phyloP scores from a whole-genome alignment of 2,888 invertebrate species.

The Leucophenga montana region DNA sequence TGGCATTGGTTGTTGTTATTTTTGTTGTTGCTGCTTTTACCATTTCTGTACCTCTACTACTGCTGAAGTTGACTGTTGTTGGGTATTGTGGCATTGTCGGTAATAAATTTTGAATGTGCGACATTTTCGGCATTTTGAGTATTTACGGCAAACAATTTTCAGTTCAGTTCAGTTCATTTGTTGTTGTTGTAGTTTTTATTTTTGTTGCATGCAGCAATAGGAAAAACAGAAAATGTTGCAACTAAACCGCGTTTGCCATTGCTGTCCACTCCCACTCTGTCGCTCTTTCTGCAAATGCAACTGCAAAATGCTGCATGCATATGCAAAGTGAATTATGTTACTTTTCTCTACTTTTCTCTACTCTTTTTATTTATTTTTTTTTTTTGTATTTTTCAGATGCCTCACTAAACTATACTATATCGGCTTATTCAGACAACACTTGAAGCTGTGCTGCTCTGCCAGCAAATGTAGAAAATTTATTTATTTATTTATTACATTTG shows the following conservation, averaged over 20 bases:
- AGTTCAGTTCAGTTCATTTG: constrained; percentile 38
- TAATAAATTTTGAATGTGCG: constrained; percentile 61
- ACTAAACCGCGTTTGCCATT: neutral
- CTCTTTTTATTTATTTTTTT: neutral
- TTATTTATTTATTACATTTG: constrained; percentile 22
- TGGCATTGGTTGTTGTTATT: constrained; percentile 45
- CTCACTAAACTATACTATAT: too few relatives aligned
- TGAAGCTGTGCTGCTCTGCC: too few relatives aligned
- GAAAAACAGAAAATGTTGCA: constrained; percentile 19
- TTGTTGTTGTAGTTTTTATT: constrained; percentile 43
- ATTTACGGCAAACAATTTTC: constrained; percentile 38
- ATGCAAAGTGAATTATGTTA: constrained; percentile 48
- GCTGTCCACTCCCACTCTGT: constrained; percentile 26
- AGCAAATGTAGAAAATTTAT: constrained; percentile 24
- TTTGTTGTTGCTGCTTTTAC: constrained; percentile 6
- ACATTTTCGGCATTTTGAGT: constrained; percentile 63
- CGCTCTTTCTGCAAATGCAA: neutral
- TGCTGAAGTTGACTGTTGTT: neutral
- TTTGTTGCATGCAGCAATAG: constrained; percentile 2
- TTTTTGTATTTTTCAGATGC: constrained; percentile 36
- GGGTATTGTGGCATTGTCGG: constrained; percentile 53
- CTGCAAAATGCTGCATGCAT: constrained; percentile 16
- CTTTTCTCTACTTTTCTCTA: constrained; percentile 4
- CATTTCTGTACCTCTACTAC: constrained; percentile 8
- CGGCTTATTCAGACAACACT: too few relatives aligned